Evolutionary conservation across 2,113 vertebrate genomes (phyloP), one percentile per base, ranked within the genome.

Genomic region (Catharus bicknelli): DNA sequence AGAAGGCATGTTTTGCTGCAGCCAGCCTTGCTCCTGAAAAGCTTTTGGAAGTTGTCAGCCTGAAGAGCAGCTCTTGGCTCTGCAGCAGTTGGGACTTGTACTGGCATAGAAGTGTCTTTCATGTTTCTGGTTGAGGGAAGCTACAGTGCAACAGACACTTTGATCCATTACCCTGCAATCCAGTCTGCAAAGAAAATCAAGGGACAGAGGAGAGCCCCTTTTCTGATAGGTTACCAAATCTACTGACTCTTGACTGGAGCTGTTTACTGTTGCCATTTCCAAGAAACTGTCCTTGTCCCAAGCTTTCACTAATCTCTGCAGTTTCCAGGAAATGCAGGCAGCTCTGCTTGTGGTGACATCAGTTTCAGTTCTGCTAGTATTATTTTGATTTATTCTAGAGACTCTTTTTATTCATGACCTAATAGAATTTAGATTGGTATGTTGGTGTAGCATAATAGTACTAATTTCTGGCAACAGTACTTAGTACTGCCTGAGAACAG

Each of bases 91-190:
- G 30, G 30, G 68, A 68, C n/a, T 90, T 69, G 63, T 68, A 68
- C 48, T 94, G 86, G 51, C 63, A 76, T 4, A 66, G 70, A 92
- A 67, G 26, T 55, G 69, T 85, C 66, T 70, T 53, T 83, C 74
- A 2, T 59, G 54, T 87, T 96, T 95, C 90, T 93, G 90, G 86
- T 58, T 90, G 84, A 95, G 63, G 86, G 84, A 82, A 95, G 38
- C 59, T 77, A 26, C 83, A 92, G 66, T 25, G 70, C 70, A 92
- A 83, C 67, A 73, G 32, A 92, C 58, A 73, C 63, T 88, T 90
- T 92, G 74, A 94, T 90, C 62, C 63, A 53, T 85, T 90, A 83
- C n/a, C 47, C 86, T 84, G 50, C 61, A 89, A 47, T 40, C 34
- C 26, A 40, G 43, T 68, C 72, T 83, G 78, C 78, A 94, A 76